phyloP scores from a whole-genome alignment of 2,113 vertebrate genomes.

The Plestiodon gilberti region DNA sequence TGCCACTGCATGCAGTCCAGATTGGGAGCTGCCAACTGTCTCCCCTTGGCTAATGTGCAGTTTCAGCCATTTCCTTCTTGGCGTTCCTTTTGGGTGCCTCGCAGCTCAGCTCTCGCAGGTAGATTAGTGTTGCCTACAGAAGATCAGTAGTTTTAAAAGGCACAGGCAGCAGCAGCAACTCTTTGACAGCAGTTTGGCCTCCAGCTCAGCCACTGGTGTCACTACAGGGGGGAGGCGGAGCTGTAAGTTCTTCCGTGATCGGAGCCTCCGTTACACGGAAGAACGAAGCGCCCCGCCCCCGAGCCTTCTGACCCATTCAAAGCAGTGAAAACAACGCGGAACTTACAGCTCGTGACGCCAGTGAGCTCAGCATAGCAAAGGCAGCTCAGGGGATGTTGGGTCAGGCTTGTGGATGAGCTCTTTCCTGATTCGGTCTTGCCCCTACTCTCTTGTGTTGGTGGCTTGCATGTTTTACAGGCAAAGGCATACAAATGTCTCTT shows the following conservation, averaged over 20 bases:
- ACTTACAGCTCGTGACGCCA: no score
- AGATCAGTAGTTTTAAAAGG: no score
- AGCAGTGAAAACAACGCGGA: no score
- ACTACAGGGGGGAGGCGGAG: no score
- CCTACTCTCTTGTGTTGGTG: not conserved
- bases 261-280: no score
- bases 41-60: not conserved
- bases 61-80: not conserved
- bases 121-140: not conserved
- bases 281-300: no score
- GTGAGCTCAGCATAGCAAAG: not conserved
- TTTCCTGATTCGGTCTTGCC: not conserved
- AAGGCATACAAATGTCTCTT: no score
- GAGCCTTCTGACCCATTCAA: no score
- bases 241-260: no score
- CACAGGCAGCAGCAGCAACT: not conserved
- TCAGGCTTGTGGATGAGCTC: not conserved
- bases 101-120: not conserved
- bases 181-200: no score
- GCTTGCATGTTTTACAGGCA: no score
- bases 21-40: not conserved
- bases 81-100: not conserved
- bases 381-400: not conserved
- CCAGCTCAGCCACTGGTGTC: no score
- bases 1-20: not conserved